Evolutionary conservation across 2,113 vertebrate species (phyloP), one percentile per base, ranked within the genome.

Genomic region (Rutilus rutilus): DNA sequence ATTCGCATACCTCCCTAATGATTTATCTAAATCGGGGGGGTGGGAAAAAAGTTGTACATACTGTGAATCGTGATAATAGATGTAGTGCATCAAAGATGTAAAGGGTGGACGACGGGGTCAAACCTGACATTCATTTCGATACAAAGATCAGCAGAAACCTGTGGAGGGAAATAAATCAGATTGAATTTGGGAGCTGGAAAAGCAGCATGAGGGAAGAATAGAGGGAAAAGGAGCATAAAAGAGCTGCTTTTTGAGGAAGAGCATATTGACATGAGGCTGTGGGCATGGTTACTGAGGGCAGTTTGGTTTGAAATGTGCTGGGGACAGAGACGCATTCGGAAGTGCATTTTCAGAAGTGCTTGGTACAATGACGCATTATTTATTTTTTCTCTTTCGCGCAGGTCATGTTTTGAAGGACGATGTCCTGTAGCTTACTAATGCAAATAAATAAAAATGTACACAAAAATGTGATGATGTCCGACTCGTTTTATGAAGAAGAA

Each of bases 121-220:
- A 27, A 85, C 30, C 27, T 65, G 30, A 23, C 23, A 62, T 69
- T 74, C 27, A 78, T 83, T 84, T 83, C 30, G 78, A 83, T 82
- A 78, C 74, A 39, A 74, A 73, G 14, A 87, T 78, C 85, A 81
- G 86, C 73, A 82, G 25, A 36, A 86, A 59, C 50, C 85, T 2
- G 19, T 54, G 69, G 80, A 74, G 74, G 36, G 30, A 86, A 67
- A 77, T 86, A 47, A 9, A 27, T 75, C 42, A 65, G 71, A 45
- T 52, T 60, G 10, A n/a, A 54, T 74, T 80, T 83, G 19, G n/a
- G 52, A n/a, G 7, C 27, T 33, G 10, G 15, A 19, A 45, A 25
- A 83, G 27, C 6, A 1, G 21, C 19, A 11, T 64, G 9, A 64
- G 19, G 77, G 75, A 87, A 73, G 30, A 87, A 87, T 25, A 79